Percentiles rank a stretch among this genome's conserved stretches.
Evolutionary conservation across 2,888 invertebrate genomes (phyloP).

Genomic region (Proisotoma minuta): DNA sequence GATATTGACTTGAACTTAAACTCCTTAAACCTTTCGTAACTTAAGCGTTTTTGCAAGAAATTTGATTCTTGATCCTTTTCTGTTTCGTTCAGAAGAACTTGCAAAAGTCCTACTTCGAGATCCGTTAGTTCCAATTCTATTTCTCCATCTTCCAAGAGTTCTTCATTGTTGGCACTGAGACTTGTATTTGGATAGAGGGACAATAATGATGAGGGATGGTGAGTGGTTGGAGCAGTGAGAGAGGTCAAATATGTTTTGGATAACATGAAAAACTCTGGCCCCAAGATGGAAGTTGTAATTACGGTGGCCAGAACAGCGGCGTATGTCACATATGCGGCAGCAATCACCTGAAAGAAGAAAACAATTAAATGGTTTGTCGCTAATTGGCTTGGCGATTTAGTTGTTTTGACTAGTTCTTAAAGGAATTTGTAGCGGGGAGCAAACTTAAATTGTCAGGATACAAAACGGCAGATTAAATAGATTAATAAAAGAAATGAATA

Average conservation of each 20-base stretch:
- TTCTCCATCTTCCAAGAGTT: neutral
- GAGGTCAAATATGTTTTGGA: slow-evolving; percentile 16
- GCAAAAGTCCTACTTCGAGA: too few relatives aligned
- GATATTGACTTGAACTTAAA: too few relatives aligned
- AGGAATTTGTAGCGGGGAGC: neutral
- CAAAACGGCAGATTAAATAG: too few relatives aligned
- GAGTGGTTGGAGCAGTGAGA: neutral
- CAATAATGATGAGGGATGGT: neutral
- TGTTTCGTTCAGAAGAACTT: too few relatives aligned
- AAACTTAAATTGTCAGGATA: too few relatives aligned
- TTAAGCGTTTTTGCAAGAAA: too few relatives aligned
- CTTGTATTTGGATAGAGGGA: neutral
- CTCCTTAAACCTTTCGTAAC: too few relatives aligned
- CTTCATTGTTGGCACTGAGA: neutral
- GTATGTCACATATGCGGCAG: slow-evolving; percentile 38
- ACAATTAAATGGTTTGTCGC: neutral
- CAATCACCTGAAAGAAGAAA: slow-evolving; percentile 23
- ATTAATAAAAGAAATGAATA: too few relatives aligned
- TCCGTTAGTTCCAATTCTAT: neutral
- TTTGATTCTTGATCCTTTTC: too few relatives aligned
- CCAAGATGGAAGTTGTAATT: slow-evolving; percentile 35
- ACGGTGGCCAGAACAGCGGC: slow-evolving; percentile 37
- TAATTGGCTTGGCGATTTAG: neutral
- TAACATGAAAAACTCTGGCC: slow-evolving; percentile 31
- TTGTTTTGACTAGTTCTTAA: neutral